Evolutionary conservation across 2,113 vertebrate genomes (phyloP), one percentile per base, ranked within the genome.

Genomic region (Chloebia gouldiae): DNA sequence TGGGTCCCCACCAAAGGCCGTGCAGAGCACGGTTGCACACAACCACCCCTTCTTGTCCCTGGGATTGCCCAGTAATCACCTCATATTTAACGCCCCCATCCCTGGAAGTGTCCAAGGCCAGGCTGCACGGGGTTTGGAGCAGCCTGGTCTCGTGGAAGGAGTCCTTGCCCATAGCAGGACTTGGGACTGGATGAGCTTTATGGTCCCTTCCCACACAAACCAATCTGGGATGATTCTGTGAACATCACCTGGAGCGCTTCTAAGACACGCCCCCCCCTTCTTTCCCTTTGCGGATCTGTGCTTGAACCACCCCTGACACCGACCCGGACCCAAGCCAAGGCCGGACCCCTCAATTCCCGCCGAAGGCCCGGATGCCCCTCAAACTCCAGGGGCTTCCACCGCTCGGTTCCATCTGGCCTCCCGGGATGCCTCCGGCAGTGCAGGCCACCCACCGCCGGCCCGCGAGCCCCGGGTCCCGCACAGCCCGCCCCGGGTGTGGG

Each of bases 41-140:
- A 15, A 1, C 19, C 13, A 9, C 14, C 9, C 47, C 1, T 14
- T 39, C 49, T 57, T 20, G 63, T 42, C 28, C 24, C 21, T 14
- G 21, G 13, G 3, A 37, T 6, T 23, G 7, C 2, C 35, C 60
- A 11, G 5, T 1, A 11, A 35, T 6, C 31, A 5, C 47, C 3
- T 37, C 35, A 14, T 51, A 51, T 42, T 33, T 15, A 12, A 7
- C 35, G 6, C 13, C 44, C 21, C 21, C 47, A 31, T 40, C 54
- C 47, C 47, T 47, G 47, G 6, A 5, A 53, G 24, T 11, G 61
- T 18, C 20, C 69, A 25, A 18, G 53, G 61, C 69, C 69, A 53
- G 47, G 47, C 6, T 53, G 70, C 30, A 53, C 11, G 8, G 28
- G 28, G 45, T 16, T 40, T 39, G 20, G 33, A 66, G 13, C 51